Evolutionary conservation across 2,888 invertebrate genomes (phyloP), one percentile per base, ranked within the genome.

Genomic region (Dermolepida albohirtum): DNA sequence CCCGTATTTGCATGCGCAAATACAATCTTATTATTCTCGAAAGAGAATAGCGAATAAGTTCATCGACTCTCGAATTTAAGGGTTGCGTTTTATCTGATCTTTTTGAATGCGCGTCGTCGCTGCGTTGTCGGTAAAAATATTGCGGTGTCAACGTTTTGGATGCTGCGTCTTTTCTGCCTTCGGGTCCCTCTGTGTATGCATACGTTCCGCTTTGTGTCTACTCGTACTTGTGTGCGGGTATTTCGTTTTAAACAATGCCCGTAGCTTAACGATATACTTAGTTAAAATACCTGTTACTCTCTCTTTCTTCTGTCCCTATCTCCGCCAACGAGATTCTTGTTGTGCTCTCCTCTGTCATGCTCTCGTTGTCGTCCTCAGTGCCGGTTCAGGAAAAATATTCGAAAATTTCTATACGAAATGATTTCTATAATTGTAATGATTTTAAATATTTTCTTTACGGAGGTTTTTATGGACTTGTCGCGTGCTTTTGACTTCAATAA

Each of bases 261-360:
- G 78, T 78, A 78, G 78, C 76, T 79, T 80, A 80, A 80, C 79
- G 79, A 80, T 79, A 78, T 79, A 79, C 79, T 79, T 78, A 78
- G 79, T 78, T 79, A 79, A 78, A 79, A 79, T 78, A 78, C 78
- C 78, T 76, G 77, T 75, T 76, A 47, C 47, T 41, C 70, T 69
- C 68, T 71, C 73, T 73, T 75, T 71, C 73, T 73, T 75, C 75
- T 75, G 72, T 74, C 70, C 66, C 67, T 64, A 71, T 72, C 69
- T 73, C 69, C 34, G 34, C 34, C 34, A 34, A 34, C 34, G 34
- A 7, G 34, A 34, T 34, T 34, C 34, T 34, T 34, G 34, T 34
- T 34, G 6, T 34, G 34, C 34, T 34, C 34, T 34, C 34, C 34
- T 34, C 34, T 73, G 70, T 71, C 68, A 52, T 43, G 34, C 34